These are phyloP conservation scores for Andrena dorsata DNA, from an alignment of 2,888 invertebrate genomes.

Conservation along the genomic window DNA sequence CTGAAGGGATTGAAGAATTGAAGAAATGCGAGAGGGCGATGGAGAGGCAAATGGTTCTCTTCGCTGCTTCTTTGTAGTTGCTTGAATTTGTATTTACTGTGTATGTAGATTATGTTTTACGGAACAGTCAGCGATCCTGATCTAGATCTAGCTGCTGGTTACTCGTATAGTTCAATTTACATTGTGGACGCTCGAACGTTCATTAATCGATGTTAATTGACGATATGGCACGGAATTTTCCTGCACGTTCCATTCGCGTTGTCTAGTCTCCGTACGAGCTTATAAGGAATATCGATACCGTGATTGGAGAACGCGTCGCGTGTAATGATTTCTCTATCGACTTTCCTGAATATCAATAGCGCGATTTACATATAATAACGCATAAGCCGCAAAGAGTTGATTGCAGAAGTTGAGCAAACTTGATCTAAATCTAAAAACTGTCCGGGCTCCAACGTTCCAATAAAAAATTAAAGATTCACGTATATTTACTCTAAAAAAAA, in stretches of 20 bases:
- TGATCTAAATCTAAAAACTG: neutral
- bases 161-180: constrained; percentile 22
- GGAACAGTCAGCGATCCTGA: neutral
- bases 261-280: neutral
- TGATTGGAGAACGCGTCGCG: constrained; percentile 2
- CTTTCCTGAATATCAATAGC: constrained; percentile 43
- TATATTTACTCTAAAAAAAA: neutral
- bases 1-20: neutral
- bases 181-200: constrained; percentile 11
- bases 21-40: neutral
- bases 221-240: constrained; percentile 37
- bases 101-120: neutral
- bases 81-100: too few relatives aligned
- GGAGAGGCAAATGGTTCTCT: too few relatives aligned
- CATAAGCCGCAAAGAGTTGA: neutral
- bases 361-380: neutral
- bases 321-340: constrained; percentile 29
- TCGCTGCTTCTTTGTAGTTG: neutral
- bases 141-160: neutral
- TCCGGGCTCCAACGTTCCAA: neutral
- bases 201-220: constrained; percentile 57
- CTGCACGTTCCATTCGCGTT: constrained; percentile 11
- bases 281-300: neutral
- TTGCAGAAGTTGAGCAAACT: neutral
- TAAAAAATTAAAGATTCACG: neutral